Percentiles rank a stretch among this genome's conserved stretches.
These are phyloP conservation scores for Netelia inedita DNA, from an alignment of 2,888 invertebrate genomes.

Conservation along the genomic window DNA sequence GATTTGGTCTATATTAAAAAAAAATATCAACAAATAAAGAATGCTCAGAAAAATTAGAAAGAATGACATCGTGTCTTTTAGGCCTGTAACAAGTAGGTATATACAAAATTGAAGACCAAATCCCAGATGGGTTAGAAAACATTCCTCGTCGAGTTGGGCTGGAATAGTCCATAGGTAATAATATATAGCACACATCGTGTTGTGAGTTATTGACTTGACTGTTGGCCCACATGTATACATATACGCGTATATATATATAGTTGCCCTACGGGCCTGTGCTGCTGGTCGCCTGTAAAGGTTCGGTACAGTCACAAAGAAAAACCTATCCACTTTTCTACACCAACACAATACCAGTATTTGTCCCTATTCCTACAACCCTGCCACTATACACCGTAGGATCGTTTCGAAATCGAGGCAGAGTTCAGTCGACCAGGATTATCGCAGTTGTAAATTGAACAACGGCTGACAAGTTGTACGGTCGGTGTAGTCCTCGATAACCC, in stretches of 20 bases:
- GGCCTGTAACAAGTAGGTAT: too few relatives aligned
- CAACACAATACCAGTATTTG: slow-evolving; percentile 10
- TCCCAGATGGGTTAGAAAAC: too few relatives aligned
- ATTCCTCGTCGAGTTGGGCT: too few relatives aligned
- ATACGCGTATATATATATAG: background rate
- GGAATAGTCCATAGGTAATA: too few relatives aligned
- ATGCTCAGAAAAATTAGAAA: too few relatives aligned
- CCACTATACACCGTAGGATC: background rate
- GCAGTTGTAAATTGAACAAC: slow-evolving; percentile 12
- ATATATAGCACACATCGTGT: background rate
- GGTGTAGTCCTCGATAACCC: background rate
- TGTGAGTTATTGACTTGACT: slow-evolving; percentile 48
- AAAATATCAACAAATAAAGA: too few relatives aligned
- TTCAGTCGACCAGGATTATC: background rate
- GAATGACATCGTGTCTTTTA: too few relatives aligned
- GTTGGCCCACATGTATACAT: slow-evolving; percentile 11
- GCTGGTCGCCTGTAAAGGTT: slow-evolving; percentile 13
- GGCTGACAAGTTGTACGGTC: background rate
- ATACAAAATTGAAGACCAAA: too few relatives aligned
- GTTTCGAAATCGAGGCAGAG: slow-evolving; percentile 5
- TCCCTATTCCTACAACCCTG: background rate
- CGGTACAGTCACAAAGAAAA: slow-evolving; percentile 3
- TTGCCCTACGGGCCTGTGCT: slow-evolving; percentile 14
- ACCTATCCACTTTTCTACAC: background rate
- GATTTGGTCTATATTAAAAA: too few relatives aligned